Evolutionary conservation across 2,888 invertebrate species (phyloP).

Genomic region (Mythimna albipuncta): DNA sequence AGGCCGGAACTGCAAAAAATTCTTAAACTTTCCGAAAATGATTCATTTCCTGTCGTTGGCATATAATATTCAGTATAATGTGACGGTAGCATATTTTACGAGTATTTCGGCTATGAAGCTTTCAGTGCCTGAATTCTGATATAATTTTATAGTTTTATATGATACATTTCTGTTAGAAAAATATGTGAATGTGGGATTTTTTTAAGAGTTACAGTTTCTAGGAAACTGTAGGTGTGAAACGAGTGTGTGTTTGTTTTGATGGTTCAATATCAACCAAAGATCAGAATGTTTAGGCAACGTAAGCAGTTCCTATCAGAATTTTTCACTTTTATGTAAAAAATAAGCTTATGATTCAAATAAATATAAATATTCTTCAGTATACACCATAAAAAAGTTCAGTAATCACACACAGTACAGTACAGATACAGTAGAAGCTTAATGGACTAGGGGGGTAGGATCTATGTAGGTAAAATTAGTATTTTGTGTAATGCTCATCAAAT

Average conservation of each 20-base stretch:
- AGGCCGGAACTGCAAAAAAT: slow-evolving; percentile 65
- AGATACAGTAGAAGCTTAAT: too few relatives aligned
- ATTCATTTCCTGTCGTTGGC: slow-evolving; percentile 72
- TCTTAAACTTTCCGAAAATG: slow-evolving; percentile 70
- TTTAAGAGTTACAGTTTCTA: slow-evolving; percentile 2
- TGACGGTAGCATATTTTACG: slow-evolving; percentile 42
- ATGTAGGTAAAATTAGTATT: too few relatives aligned
- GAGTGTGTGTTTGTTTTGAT: slow-evolving; percentile 1
- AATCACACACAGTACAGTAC: not conserved
- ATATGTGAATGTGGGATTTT: slow-evolving; percentile 7
- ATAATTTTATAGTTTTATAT: slow-evolving; percentile 57
- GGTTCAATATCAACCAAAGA: not conserved
- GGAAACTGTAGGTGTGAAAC: slow-evolving; percentile 26
- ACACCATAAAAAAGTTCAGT: too few relatives aligned
- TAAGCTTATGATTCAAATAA: too few relatives aligned
- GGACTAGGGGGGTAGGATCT: too few relatives aligned
- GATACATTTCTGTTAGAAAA: slow-evolving; percentile 41
- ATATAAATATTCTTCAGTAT: too few relatives aligned
- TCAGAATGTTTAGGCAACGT: not conserved
- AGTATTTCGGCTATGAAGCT: slow-evolving; percentile 48
- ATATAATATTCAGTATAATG: slow-evolving; percentile 54
- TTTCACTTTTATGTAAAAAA: not conserved
- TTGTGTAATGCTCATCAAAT: too few relatives aligned
- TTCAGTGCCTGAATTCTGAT: slow-evolving; percentile 48
- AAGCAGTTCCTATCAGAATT: not conserved